Conservation (phyloP, 2,113 vertebrate species). For the Philantomba maxwellii region DNA sequence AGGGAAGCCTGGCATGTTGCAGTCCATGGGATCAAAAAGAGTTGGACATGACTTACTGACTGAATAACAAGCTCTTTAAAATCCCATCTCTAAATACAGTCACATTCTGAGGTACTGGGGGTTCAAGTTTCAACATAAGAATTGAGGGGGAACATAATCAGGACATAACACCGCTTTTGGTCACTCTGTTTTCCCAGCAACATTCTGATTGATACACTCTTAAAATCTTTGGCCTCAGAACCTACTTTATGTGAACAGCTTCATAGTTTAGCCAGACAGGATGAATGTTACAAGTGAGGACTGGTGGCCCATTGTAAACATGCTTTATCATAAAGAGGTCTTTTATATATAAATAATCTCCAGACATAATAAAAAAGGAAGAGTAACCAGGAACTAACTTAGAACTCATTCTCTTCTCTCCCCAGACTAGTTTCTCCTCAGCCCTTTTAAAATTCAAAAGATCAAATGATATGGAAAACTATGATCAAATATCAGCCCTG, state of each 20-base stretch:
- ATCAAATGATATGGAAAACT: constrained; percentile 36
- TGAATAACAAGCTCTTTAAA: neutral
- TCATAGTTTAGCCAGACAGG: neutral
- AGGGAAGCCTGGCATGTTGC: neutral
- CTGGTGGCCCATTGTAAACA: neutral
- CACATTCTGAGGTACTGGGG: neutral
- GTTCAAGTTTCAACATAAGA: neutral
- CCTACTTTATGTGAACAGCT: neutral
- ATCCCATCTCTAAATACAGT: neutral
- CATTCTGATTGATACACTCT: neutral
- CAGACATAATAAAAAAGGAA: neutral
- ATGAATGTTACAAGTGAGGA: neutral
- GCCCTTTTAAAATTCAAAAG: constrained; percentile 54
- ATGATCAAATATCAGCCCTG: constrained; percentile 20
- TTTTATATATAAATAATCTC: neutral
- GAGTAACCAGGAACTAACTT: neutral
- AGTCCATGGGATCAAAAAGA: neutral
- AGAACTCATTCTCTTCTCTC: neutral
- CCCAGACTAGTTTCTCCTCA: neutral
- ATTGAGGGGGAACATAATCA: neutral
- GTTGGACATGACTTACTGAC: neutral
- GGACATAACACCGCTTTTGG: neutral
- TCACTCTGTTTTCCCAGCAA: neutral
- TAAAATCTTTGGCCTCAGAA: neutral
- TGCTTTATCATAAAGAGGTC: neutral